Evolutionary conservation across 2,888 invertebrate species (phyloP).

Genomic region (Meteorus colon): DNA sequence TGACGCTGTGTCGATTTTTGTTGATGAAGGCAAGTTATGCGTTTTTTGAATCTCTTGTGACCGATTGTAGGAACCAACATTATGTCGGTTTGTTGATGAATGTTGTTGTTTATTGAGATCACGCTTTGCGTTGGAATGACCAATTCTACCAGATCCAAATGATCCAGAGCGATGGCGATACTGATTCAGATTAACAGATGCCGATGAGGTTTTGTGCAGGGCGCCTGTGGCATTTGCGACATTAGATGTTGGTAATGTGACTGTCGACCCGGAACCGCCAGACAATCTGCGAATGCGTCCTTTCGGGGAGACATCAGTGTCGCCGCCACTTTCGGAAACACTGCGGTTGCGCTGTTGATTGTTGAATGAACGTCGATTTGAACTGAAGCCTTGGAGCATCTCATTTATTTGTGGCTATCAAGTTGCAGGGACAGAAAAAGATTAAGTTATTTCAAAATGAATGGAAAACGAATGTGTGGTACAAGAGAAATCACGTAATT

Average conservation of each 20-base stretch:
- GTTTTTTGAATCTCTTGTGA: constrained; percentile 59
- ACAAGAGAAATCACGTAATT: constrained; percentile 21
- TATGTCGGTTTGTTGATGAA: constrained; percentile 60
- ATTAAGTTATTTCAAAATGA: constrained; percentile 5
- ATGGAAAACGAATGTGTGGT: constrained; percentile 26
- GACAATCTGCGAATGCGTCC: constrained; percentile 69
- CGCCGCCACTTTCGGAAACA: constrained; percentile 79
- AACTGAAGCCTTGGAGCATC: constrained; percentile 75
- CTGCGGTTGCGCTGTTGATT: constrained; percentile 78
- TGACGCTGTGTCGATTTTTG: constrained; percentile 42
- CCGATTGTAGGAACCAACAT: constrained; percentile 62
- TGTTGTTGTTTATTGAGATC: constrained; percentile 61
- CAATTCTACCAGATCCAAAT: constrained; percentile 67
- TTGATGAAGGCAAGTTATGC: constrained; percentile 43
- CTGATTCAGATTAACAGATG: constrained; percentile 62
- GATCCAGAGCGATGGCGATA: constrained; percentile 69
- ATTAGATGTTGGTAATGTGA: constrained; percentile 59
- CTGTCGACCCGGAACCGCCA: constrained; percentile 66
- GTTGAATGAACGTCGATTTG: constrained; percentile 72
- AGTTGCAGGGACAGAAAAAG: constrained; percentile 36
- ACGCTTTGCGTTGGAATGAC: constrained; percentile 59
- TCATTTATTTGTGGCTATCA: constrained; percentile 79
- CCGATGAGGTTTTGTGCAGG: constrained; percentile 58
- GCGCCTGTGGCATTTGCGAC: constrained; percentile 38
- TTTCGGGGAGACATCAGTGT: constrained; percentile 59